These are phyloP conservation scores for Mobula hypostoma DNA, from an alignment of 2,113 vertebrate species.

Conservation along the genomic window DNA sequence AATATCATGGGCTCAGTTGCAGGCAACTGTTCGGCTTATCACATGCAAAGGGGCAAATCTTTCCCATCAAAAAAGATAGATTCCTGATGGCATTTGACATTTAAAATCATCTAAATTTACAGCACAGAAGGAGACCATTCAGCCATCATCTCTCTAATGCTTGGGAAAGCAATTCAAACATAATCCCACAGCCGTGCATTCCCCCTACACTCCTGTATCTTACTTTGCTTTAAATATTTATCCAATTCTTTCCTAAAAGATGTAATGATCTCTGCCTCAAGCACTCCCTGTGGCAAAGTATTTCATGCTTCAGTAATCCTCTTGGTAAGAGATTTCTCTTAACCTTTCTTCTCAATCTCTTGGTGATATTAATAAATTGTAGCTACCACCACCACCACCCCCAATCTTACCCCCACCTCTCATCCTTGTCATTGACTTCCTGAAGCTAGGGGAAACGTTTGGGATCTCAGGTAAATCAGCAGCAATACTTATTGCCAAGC, in stretches of 20 bases:
- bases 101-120: background rate
- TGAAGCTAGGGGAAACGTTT: background rate
- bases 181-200: background rate
- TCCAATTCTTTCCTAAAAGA: background rate
- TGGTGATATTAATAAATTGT: background rate
- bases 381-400: background rate
- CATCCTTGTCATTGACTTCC: background rate
- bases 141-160: background rate
- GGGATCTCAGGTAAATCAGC: background rate
- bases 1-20: background rate
- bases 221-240: constrained; percentile 17
- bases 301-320: constrained; percentile 3
- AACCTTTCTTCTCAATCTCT: background rate
- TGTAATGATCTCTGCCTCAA: background rate
- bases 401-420: too few relatives aligned
- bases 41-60: background rate
- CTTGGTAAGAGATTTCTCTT: background rate
- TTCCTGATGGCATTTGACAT: background rate
- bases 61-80: background rate
- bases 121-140: background rate
- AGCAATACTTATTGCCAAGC: background rate
- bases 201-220: background rate
- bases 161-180: background rate
- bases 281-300: background rate
- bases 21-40: background rate